Conservation (phyloP, 2,797 vertebrate species). For the Coregonus suidteri region DNA sequence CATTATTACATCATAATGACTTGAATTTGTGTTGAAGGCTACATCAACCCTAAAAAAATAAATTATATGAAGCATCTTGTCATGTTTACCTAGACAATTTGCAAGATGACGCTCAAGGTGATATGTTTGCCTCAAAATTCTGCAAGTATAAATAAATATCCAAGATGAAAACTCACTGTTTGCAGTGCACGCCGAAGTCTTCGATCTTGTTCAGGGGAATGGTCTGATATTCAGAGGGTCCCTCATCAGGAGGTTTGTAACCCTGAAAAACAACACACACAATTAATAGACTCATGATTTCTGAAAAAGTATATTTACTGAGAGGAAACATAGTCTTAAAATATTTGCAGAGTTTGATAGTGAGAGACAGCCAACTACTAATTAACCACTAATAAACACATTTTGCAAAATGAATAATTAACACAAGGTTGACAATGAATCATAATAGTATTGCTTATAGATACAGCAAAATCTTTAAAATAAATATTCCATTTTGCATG, state of each 20-base stretch:
- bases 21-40: not conserved
- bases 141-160: not conserved
- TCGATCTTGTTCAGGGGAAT: constrained; percentile 99
- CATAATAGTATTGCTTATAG: not conserved
- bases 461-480: not conserved
- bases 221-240: constrained; percentile 96
- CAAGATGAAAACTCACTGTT: constrained; percentile 86
- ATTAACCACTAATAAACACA: not conserved
- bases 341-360: no score
- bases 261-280: constrained; percentile 76
- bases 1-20: not conserved
- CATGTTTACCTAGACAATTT: not conserved
- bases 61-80: not conserved
- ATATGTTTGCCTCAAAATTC: not conserved
- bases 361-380: no score
- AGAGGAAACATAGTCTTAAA: no score
- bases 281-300: not conserved
- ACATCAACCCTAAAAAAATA: not conserved
- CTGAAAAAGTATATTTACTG: no score
- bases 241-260: constrained; percentile 98
- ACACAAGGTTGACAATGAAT: not conserved
- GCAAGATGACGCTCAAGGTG: not conserved
- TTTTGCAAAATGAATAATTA: not conserved
- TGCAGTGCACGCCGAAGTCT: constrained; percentile 98
- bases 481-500: not conserved